Base-by-base conservation (phyloP, 2,113 vertebrate genomes). In the Corydoras sp. region DNA sequence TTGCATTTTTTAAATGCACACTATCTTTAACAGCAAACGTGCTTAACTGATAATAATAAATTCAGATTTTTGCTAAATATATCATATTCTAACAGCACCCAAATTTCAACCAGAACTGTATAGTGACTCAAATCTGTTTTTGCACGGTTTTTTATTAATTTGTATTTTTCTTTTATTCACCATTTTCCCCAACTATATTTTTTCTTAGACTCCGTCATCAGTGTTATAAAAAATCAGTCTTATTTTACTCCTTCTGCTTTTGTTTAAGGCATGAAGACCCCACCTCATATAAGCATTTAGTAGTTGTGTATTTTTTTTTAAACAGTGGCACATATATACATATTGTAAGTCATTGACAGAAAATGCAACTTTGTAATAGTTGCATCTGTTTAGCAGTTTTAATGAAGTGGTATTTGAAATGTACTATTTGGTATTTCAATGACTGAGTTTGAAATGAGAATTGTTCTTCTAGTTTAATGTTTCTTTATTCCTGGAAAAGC, bases 281-380 rank as follows among this genome's bases (percentile, higher is more conserved):
- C 74, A 76, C 78, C 81, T 81, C 89, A 85, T 92, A 90, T 94
- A 88, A 91, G 92, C 92, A 91, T 94, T 91, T 90, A 89, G 90
- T 88, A 91, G 91, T 75, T 90, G 92, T 93, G 92, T 90, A 90
- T 91, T 92, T 93, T 91, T 92, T 92, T 92, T 92, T 93, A 93
- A 87, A 93, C 92, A 94, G 93, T 92, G 86, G 89, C 81, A 88
- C 88, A 83, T 90, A 90, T 91, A 81, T 24, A 24, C 1, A 84
- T 81, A 93, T 93, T 92, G 91, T 92, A 88, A 92, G 91, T 94
- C 92, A 93, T 91, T 93, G 92, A 91, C 90, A 93, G 92, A 93
- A n/a, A 92, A 93, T 93, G 92, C 91, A 90, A 89, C 90, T 90
- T 89, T 87, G 90, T 91, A 91, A 89, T 92, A 91, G 90, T 87